These are phyloP conservation scores for Gulo gulo DNA, from an alignment of 2,113 vertebrate species.

Conservation along the genomic window DNA sequence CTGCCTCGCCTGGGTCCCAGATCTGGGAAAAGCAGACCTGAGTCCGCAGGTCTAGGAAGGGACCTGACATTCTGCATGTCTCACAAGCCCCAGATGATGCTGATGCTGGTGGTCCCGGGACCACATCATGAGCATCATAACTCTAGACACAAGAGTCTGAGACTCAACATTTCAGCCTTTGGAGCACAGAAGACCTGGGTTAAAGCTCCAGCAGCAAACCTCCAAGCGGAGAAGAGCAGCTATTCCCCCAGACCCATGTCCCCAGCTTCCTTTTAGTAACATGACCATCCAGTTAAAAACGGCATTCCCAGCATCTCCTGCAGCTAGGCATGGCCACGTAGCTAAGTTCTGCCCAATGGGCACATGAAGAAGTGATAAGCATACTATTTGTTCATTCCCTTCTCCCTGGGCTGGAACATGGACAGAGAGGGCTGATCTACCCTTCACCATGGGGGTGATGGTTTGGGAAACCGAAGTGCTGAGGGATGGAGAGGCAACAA, in stretches of 20 bases:
- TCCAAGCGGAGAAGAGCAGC: not conserved
- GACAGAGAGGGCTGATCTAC: not conserved
- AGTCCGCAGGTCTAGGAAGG: not conserved
- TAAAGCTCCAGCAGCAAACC: not conserved
- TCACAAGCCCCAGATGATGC: not conserved
- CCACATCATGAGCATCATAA: rapidly evolving
- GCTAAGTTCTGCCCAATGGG: not conserved
- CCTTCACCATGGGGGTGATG: not conserved
- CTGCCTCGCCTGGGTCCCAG: not conserved
- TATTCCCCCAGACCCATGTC: not conserved
- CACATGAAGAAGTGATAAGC: not conserved
- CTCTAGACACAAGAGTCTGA: not conserved
- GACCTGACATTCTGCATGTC: not conserved
- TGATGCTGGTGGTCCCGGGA: not conserved
- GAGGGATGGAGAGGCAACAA: not conserved
- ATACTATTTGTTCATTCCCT: too few species aligned
- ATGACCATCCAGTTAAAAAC: too few species aligned
- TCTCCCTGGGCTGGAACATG: not conserved
- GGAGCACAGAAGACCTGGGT: not conserved
- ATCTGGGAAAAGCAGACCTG: not conserved
- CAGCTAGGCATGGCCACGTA: not conserved
- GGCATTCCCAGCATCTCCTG: not conserved
- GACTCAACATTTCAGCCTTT: not conserved
- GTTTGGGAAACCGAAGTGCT: not conserved
- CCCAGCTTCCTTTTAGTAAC: not conserved